These are phyloP conservation scores for Hermaeophaga mercurialis DNA, from an alignment of 2,888 invertebrate genomes.

Conservation along the genomic window DNA sequence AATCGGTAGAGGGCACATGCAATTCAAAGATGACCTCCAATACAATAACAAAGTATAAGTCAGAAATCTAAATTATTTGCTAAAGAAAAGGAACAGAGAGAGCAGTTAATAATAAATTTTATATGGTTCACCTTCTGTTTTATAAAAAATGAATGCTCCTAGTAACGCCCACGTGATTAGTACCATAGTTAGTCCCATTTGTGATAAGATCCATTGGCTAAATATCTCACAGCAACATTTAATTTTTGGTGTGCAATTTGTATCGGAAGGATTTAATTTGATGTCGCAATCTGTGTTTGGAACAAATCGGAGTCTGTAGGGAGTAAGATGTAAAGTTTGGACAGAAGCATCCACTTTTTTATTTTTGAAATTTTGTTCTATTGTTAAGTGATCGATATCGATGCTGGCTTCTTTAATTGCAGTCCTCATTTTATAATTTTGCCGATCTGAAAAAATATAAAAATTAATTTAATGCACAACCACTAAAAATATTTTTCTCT, in stretches of 20 bases:
- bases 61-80: no score
- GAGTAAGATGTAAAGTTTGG: constrained; percentile 59
- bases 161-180: constrained; percentile 67
- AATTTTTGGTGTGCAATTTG: constrained; percentile 46
- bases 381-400: constrained; percentile 52
- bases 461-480: background rate
- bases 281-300: constrained; percentile 56
- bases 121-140: constrained; percentile 69
- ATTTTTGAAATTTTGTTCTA: constrained; percentile 49
- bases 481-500: no score
- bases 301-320: constrained; percentile 63
- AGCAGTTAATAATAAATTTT: no score
- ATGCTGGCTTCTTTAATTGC: constrained; percentile 48
- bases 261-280: constrained; percentile 52
- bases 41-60: no score
- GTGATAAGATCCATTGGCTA: constrained; percentile 63
- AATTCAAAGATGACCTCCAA: no score
- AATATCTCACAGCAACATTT: constrained; percentile 57
- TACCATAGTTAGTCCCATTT: constrained; percentile 65
- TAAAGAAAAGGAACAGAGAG: no score
- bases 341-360: constrained; percentile 53
- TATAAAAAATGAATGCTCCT: constrained; percentile 68
- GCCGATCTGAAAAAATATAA: constrained; percentile 33
- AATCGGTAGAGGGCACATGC: no score
- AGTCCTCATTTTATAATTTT: constrained; percentile 46